Base-by-base conservation (phyloP, 1,140 invertebrate species). In the Panagrolaimus sp. region DNA sequence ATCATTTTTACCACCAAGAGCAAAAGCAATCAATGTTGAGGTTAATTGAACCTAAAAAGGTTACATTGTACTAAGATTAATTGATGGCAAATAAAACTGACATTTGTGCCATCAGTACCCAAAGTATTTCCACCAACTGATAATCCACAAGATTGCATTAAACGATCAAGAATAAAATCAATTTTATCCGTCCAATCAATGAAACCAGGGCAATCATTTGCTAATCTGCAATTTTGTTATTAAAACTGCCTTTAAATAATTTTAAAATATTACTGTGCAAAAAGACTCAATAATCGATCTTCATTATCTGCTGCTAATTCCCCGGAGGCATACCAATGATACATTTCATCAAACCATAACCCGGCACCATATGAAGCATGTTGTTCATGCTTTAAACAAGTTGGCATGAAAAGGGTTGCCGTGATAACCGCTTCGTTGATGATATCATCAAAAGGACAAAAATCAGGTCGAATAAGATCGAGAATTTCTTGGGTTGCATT, bases 401-500 rank as follows among this genome's bases (percentile, higher is more conserved):
- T 88, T 0, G 92, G 92, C 64, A 96, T 84, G 84, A 94, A 93
- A 21, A 88, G 83, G 43, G 89, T 88, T 32, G 93, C 84, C 71
- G 88, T 86, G 66, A 87, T 85, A 65, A 92, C 84, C 4, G 87
- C 87, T 72, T 86, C 83, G 44, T 85, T 73, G 84, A 90, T 88
- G 75, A 87, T 85, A 68, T 89, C 89, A 83, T 91, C 85, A 83
- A 84, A 87, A 68, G 91, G 88, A 84, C 89, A 90, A 76, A 93
- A 78, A 68, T 87, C 85, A 15, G 92, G 92, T 65, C 90, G 86
- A 77, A 76, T 52, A 69, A 91, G 89, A 73, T 91, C 90, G 67
- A 96, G 83, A 77, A 96, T 93, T 85, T 96, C 93, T 84, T 89
- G 88, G 0, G 92, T 94, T 1, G 92, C 88, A 21, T 84, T 83